Percentiles rank a stretch among this genome's conserved stretches.
Evolutionary conservation across 35 echinoderm and acorn worm genomes (phyloP).

Genomic region (Heliocidaris tuberculata): DNA sequence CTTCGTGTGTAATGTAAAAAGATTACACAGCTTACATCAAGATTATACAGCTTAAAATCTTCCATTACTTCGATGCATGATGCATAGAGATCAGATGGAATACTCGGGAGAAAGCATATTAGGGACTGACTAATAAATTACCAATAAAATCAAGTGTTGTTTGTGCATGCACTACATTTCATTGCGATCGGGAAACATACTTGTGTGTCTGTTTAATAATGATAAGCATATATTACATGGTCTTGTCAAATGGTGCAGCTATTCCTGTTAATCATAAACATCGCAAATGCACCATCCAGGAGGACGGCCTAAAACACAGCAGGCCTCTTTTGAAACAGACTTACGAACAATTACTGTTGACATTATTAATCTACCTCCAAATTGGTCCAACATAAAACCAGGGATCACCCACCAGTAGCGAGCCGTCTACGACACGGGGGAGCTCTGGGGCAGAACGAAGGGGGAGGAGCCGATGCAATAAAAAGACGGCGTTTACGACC

Average conservation of each 20-base stretch:
- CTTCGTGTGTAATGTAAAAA: too few species aligned
- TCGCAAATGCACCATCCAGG: background rate
- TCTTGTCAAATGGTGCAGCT: background rate
- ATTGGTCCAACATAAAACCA: background rate
- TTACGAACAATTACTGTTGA: conserved; percentile 1
- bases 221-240: background rate
- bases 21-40: too few species aligned
- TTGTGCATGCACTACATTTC: background rate
- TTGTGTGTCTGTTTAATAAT: background rate
- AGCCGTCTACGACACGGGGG: background rate
- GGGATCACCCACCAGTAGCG: background rate
- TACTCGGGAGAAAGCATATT: background rate
- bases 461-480: background rate
- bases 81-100: background rate
- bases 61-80: background rate
- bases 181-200: background rate
- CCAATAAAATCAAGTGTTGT: background rate
- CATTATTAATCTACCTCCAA: conserved; percentile 17
- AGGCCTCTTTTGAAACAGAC: background rate
- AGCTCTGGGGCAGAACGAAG: background rate
- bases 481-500: background rate
- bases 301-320: background rate
- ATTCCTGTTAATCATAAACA: background rate
- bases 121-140: background rate
- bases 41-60: too few species aligned